Evolutionary conservation across 2,797 vertebrate species (phyloP), one percentile per base, ranked within the genome.

Genomic region (Siniperca undulata): DNA sequence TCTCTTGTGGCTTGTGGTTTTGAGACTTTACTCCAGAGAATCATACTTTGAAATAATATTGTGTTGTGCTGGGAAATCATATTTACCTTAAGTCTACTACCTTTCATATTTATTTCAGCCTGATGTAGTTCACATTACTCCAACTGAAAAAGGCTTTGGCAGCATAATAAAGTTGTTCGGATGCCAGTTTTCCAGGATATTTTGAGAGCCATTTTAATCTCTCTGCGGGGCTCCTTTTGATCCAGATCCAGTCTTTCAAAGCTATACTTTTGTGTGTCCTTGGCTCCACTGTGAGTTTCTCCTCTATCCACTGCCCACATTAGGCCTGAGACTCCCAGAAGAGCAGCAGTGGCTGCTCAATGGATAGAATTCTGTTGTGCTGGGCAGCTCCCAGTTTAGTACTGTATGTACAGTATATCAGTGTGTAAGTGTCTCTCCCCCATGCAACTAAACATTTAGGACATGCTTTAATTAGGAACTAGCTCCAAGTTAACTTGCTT

Each of bases 161-260:
- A 75, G 50, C 30, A 52, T 58, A n/a, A 38, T 74, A 19, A 74
- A 65, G 10, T 34, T 62, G 44, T 58, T 74, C 50, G 1, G 19
- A 71, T 62, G 75, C 71, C 67, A 72, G 48, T 48, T 76, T 73
- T 79, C 40, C 59, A 62, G 53, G 75, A 82, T 88, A 84, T 77
- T 73, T 74, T 77, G 30, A 74, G 70, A 74, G 38, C n/a, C 65
- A 72, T 70, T 74, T 73, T 74, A 77, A 78, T 84, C 22, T 70
- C 76, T 59, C 22, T 69, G 34, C 3, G 0, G 40, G 19, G 17
- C 46, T 79, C n/a, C 7, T 50, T 77, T 72, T 83, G 69, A 87
- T 85, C n/a, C 68, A 71, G 69, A 83, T 79, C 72, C 78, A 71
- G 67, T 66, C 8, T 69, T 83, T 83, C 36, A 83, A 64, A 76